Base-by-base conservation (phyloP, 2,113 vertebrate species). In the Pachycephala philippinensis region DNA sequence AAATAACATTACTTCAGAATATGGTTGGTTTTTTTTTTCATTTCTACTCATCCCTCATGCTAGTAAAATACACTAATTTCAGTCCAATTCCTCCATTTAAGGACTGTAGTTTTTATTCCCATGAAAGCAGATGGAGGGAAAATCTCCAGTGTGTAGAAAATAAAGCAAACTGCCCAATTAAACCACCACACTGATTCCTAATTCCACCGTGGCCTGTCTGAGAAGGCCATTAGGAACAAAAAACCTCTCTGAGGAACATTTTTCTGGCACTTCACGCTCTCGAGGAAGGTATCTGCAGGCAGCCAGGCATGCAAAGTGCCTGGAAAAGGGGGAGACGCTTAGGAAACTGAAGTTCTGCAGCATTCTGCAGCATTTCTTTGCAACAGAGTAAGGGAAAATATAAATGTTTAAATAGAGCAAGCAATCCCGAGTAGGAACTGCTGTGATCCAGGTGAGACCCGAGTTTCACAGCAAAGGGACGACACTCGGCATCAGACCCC, bases 141-240 rank as follows among this genome's bases (percentile, higher is more conserved):
- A 95, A 90, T 59, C 71, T 84, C 40, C 50, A 65, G 44, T 31
- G 28, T 52, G 21, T 56, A 85, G 89, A 89, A 95, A 80, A 92
- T 84, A 84, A 87, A 92, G 74, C 72, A 86, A 93, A 49, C n/a
- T 81, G 33, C 71, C 77, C 87, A 94, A 69, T 90, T 89, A 85
- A 72, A 94, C 87, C 56, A 64, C 77, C 52, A 64, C 60, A 47
- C 37, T 65, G 80, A 63, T 90, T 88, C 56, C 70, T 66, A 82
- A 69, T 70, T 94, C 93, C 50, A 50, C 85, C 30, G 35, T 24
- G 75, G 52, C 59, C 35, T 64, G 31, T n/a, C 59, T 95, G n/a
- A 72, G 75, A 78, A 92, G 68, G 57, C 53, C 70, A 92, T 90
- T 86, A 88, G 42, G 82, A 74, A 57, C 53, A 54, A 45, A 77